Evolutionary conservation across 2,888 invertebrate genomes (phyloP).

Genomic region (Noctuana brunneofusca): DNA sequence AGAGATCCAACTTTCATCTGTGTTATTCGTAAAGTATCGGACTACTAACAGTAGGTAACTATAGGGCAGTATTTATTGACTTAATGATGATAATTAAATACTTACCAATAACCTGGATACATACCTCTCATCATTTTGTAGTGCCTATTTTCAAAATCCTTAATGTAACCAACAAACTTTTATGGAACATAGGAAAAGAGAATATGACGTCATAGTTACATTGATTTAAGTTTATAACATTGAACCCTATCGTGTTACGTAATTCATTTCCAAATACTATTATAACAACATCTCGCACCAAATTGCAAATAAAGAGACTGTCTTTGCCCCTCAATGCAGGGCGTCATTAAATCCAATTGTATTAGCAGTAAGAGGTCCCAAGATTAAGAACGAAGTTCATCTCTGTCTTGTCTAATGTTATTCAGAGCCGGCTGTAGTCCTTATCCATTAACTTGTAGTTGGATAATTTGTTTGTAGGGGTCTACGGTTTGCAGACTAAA

Average conservation of each 20-base stretch:
- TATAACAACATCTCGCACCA: conserved; percentile 22
- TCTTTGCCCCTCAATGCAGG: conserved; percentile 32
- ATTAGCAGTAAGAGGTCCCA: conserved; percentile 42
- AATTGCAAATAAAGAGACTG: conserved; percentile 29
- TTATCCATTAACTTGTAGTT: conserved; percentile 36
- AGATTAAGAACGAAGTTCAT: conserved; percentile 40
- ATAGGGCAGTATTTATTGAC: no score
- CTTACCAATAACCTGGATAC: no score
- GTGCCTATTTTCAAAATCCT: no score
- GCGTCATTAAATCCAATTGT: conserved; percentile 44
- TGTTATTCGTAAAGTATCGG: neutral
- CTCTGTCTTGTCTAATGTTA: conserved; percentile 42
- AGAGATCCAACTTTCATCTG: conserved; percentile 40
- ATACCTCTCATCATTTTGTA: no score
- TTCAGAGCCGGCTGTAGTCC: conserved; percentile 41
- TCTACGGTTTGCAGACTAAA: conserved; percentile 1
- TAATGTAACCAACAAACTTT: no score
- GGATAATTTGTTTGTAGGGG: conserved; percentile 28
- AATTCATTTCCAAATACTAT: conserved; percentile 25
- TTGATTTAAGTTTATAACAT: neutral
- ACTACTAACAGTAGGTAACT: no score
- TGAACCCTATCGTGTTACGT: conserved; percentile 5
- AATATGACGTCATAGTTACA: no score
- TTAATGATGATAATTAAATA: no score
- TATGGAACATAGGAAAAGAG: no score